Base-by-base conservation (phyloP, 2,888 invertebrate species). In the Chirona hameri region DNA sequence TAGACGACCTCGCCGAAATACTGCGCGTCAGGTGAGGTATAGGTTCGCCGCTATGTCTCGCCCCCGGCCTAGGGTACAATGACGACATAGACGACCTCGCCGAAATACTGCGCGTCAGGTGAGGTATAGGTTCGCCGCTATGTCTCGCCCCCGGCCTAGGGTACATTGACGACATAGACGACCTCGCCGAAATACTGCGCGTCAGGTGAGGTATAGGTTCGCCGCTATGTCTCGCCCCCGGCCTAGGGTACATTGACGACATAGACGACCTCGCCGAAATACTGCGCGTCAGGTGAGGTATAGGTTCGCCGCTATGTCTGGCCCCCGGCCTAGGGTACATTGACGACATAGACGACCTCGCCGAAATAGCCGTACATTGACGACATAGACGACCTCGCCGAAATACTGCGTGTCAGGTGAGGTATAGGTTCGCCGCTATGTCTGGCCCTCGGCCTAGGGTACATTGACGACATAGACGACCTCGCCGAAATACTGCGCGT, bases 301-400 rank as follows among this genome's bases (percentile, higher is more conserved):
- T n/a, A n/a, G n/a, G n/a, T n/a, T n/a, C n/a, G n/a, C n/a, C n/a
- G n/a, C n/a, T n/a, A n/a, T n/a, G n/a, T n/a, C n/a, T n/a, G n/a
- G n/a, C n/a, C n/a, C n/a, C n/a, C n/a, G n/a, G n/a, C n/a, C n/a
- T n/a, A n/a, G n/a, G n/a, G n/a, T n/a, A n/a, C n/a, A n/a, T n/a
- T n/a, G n/a, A n/a, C n/a, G 69, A n/a, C 29, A 69, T 69, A 27
- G 69, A 69, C 69, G 69, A 29, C 69, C n/a, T 69, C n/a, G 69
- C 69, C 15, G 69, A 69, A 29, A 69, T 69, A 4, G n/a, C n/a
- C n/a, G n/a, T n/a, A n/a, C n/a, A n/a, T n/a, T n/a, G n/a, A n/a
- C n/a, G n/a, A n/a, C n/a, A n/a, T n/a, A n/a, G n/a, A n/a, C n/a
- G n/a, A n/a, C n/a, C 12, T 48, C 48, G 48, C 9, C 12, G 48